Base-by-base conservation (phyloP, 2,797 vertebrate species). In the Rhabdomys pumilio region DNA sequence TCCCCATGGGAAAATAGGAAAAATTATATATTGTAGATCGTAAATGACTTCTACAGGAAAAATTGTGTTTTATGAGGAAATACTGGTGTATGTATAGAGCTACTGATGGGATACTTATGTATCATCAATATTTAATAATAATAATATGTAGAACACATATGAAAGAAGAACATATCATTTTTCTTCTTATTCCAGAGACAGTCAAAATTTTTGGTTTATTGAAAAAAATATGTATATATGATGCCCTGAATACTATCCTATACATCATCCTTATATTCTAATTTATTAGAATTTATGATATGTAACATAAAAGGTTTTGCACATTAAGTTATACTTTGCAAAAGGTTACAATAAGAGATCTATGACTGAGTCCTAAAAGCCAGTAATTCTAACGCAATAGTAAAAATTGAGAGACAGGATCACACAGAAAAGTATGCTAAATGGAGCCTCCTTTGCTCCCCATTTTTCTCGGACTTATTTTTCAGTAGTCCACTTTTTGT, bases 41-140 rank as follows among this genome's bases (percentile, higher is more conserved):
- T 63, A 96, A 95, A 94, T 90, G 55, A 80, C 8, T 91, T 76
- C 38, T 86, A 93, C 44, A 80, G 92, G 80, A 89, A 93, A 95
- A 91, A 26, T 0, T 73, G 3, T 82, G 50, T 63, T 29, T 87
- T 63, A 86, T 34, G 38, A 72, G 19, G 67, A 92, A 96, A 95
- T 38, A 73, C 8, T 63, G 57, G 69, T 41, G 50, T 8, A 44
- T 75, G 50, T 8, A 44, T 75, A 31, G 34, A 83, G 72, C 15
- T 26, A 53, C 1, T 84, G 76, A 81, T 76, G 13, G 20, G 69
- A 29, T 50, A 65, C 3, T 26, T 94, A 79, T 4, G 5, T 3
- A 34, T 14, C 12, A 90, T 90, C 4, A 63, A 80, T 89, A 89
- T 96, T 95, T 89, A 9, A 69, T 92, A 63, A 79, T 61, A 94